phyloP scores from a whole-genome alignment of 2,888 invertebrate species.

The Phengaris alcon region DNA sequence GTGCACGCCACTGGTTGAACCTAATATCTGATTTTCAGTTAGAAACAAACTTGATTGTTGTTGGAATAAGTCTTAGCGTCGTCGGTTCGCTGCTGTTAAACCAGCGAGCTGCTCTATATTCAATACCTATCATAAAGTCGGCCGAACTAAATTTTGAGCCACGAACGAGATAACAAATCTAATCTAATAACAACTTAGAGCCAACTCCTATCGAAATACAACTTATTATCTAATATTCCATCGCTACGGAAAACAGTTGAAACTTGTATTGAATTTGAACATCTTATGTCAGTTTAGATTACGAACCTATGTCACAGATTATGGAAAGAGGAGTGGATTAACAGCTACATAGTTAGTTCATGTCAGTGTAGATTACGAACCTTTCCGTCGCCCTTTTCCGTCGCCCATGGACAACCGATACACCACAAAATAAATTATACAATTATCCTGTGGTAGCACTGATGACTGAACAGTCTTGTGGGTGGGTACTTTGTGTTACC shows the following conservation, averaged over 20 bases:
- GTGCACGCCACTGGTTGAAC: too few species aligned
- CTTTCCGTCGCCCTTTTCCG: too few species aligned
- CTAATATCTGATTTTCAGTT: not conserved
- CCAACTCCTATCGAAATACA: slow-evolving; percentile 6
- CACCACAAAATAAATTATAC: too few species aligned
- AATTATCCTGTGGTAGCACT: too few species aligned
- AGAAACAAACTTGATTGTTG: not conserved
- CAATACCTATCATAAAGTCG: not conserved
- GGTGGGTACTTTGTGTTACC: too few species aligned
- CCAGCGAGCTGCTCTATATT: not conserved
- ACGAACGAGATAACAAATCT: not conserved
- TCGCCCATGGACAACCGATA: too few species aligned
- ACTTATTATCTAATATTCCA: slow-evolving; percentile 14
- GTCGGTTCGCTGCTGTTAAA: not conserved
- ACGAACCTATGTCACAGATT: not conserved
- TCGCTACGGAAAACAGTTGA: not conserved
- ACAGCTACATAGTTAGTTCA: too few species aligned
- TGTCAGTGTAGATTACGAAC: too few species aligned
- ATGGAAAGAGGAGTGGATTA: too few species aligned
- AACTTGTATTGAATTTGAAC: slow-evolving; percentile 2
- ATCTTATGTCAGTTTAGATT: not conserved
- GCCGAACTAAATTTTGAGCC: slow-evolving; percentile 13
- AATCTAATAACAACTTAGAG: slow-evolving; percentile 12
- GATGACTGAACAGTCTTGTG: too few species aligned
- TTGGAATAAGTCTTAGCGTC: not conserved